Base-by-base conservation (phyloP, 2,113 vertebrate species). In the Pycnonotus jocosus region DNA sequence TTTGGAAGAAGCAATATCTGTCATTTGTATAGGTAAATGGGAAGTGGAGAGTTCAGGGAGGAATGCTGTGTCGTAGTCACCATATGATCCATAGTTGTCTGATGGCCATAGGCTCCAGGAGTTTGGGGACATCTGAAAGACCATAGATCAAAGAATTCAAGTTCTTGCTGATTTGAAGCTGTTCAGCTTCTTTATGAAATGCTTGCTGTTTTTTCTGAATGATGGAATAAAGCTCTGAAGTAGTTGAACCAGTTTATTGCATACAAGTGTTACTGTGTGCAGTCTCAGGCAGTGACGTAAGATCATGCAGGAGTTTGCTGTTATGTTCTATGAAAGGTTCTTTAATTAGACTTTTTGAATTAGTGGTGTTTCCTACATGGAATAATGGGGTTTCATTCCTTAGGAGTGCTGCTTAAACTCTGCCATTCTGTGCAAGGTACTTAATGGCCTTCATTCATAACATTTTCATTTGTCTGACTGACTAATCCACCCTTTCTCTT, bases 61-160 rank as follows among this genome's bases (percentile, higher is more conserved):
- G 42, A 30, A n/a, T 19, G 23, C 30, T 58, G 8, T 35, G 0
- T 23, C 12, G 1, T 13, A 56, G 35, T 38, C 25, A 7, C 7
- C 1, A 2, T 7, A 2, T 4, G 42, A 61, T 38, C 51, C 8
- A 1, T 9, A 33, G 38, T 16, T 45, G 42, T 37, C 15, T 37
- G 37, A 7, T 64, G 37, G 44, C 7, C 18, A 1, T 4, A 2
- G 11, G 8, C 8, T 19, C 30, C 42, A 31, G 45, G 44, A 91
- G 33, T 17, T 4, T 31, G 16, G 21, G 56, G 53, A 15, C 7
- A 3, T 10, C 9, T 6, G 17, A 23, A 70, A 48, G 31, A 7
- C 37, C n/a, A 0, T 24, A 22, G 35, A 58, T 44, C 7, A 9
- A 47, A 88, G 30, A 68, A 56, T 69, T 38, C 15, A 38, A 38